Conservation (phyloP, 2,888 invertebrate genomes). For the Phyllotreta striolata region DNA sequence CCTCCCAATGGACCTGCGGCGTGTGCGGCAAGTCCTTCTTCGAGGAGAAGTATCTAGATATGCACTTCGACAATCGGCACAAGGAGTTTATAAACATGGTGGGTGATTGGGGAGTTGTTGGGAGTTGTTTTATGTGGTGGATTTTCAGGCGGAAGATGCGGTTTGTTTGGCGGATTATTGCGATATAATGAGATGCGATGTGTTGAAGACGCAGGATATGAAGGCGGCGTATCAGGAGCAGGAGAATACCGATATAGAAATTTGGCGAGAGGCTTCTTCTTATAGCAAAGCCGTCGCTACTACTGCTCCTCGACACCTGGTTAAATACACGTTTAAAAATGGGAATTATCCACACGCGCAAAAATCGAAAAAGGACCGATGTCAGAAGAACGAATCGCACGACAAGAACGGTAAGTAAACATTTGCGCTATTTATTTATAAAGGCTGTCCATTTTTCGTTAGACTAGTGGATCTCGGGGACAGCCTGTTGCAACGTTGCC, state of each 20-base stretch:
- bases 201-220: slow-evolving; percentile 77
- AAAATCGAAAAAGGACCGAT: slow-evolving; percentile 48
- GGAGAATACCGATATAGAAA: slow-evolving; percentile 80
- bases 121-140: too few species aligned
- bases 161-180: slow-evolving; percentile 94
- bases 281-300: slow-evolving; percentile 69
- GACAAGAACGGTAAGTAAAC: slow-evolving; percentile 43
- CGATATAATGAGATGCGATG: slow-evolving; percentile 95
- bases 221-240: slow-evolving; percentile 72
- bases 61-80: slow-evolving; percentile 90
- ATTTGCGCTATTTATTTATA: neutral
- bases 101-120: too few species aligned
- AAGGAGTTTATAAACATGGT: slow-evolving; percentile 84
- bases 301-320: slow-evolving; percentile 58
- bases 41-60: slow-evolving; percentile 85
- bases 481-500: too few species aligned
- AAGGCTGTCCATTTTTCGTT: slow-evolving; percentile 5
- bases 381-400: slow-evolving; percentile 54
- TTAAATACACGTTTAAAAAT: slow-evolving; percentile 57
- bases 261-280: slow-evolving; percentile 82
- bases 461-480: too few species aligned
- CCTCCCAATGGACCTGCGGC: slow-evolving; percentile 90
- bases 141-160: slow-evolving; percentile 91
- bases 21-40: slow-evolving; percentile 92
- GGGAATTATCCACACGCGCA: slow-evolving; percentile 49